A percentile compares a stretch with the other conserved stretches of the same genome.
Conservation (phyloP, 2,797 vertebrate genomes). For the Diplodus sargus region DNA sequence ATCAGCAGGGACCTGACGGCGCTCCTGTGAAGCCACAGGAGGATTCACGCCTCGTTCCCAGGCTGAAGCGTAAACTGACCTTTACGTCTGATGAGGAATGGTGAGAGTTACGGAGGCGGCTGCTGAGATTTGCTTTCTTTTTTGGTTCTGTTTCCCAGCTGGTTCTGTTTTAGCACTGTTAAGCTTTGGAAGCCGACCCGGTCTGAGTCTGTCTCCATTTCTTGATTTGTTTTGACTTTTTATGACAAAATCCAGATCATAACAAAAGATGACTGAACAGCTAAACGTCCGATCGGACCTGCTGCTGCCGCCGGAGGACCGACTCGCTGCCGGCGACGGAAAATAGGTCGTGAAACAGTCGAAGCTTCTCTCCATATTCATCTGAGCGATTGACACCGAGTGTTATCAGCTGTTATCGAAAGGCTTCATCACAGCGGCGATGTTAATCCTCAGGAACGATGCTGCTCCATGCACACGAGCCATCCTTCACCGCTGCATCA, state of each 20-base stretch:
- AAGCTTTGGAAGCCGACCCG: constrained; percentile 11
- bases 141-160: constrained; percentile 24
- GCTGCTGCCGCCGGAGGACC: not conserved
- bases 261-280: constrained; percentile 5
- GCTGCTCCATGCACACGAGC: constrained; percentile 56
- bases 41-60: not conserved
- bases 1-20: not conserved
- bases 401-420: constrained; percentile 40
- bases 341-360: constrained; percentile 12
- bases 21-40: not conserved
- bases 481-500: constrained; percentile 67
- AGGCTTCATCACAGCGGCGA: constrained; percentile 29
- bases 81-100: not conserved
- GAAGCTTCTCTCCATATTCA: not conserved
- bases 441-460: constrained; percentile 67
- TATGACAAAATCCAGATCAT: constrained; percentile 17
- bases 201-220: constrained; percentile 13
- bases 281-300: not conserved
- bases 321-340: not conserved
- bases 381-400: constrained; percentile 37
- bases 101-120: not conserved
- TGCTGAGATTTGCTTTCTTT: not conserved
- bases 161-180: constrained; percentile 30
- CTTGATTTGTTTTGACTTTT: not conserved
- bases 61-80: not conserved